These are phyloP conservation scores for Rhagonycha fulva DNA, from an alignment of 2,888 invertebrate genomes.

Conservation along the genomic window DNA sequence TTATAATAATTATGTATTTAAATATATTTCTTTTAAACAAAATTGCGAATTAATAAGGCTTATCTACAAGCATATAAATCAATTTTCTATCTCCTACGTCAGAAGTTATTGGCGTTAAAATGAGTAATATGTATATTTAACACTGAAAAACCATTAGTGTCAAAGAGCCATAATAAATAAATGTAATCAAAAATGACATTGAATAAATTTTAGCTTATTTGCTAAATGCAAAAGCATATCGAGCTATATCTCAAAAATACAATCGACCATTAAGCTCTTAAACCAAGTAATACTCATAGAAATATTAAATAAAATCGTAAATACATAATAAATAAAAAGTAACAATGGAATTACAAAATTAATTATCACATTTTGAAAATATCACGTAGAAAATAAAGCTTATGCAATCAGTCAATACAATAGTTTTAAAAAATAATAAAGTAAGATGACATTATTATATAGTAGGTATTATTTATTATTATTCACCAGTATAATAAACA, in stretches of 20 bases:
- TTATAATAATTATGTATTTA: background rate
- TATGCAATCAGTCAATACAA: background rate
- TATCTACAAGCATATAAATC: conserved; percentile 1
- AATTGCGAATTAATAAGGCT: background rate
- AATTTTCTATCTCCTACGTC: conserved; percentile 4
- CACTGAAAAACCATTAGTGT: conserved; percentile 9
- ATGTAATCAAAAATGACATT: background rate
- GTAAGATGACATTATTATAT: background rate
- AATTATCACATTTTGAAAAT: background rate
- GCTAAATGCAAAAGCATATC: background rate
- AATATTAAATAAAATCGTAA: background rate
- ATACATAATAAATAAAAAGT: background rate
- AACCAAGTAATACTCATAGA: background rate
- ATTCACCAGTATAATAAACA: background rate
- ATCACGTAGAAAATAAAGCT: background rate
- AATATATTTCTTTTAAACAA: background rate
- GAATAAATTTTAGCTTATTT: background rate
- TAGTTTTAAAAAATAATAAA: background rate
- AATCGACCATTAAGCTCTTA: background rate
- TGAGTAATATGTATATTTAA: conserved; percentile 12
- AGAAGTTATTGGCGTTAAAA: conserved; percentile 1
- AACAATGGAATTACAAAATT: background rate
- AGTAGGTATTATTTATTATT: background rate
- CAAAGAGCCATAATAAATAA: conserved; percentile 6
- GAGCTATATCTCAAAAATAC: background rate